These are phyloP conservation scores for Bombus confusus DNA, from an alignment of 1,140 invertebrate genomes.

Conservation along the genomic window DNA sequence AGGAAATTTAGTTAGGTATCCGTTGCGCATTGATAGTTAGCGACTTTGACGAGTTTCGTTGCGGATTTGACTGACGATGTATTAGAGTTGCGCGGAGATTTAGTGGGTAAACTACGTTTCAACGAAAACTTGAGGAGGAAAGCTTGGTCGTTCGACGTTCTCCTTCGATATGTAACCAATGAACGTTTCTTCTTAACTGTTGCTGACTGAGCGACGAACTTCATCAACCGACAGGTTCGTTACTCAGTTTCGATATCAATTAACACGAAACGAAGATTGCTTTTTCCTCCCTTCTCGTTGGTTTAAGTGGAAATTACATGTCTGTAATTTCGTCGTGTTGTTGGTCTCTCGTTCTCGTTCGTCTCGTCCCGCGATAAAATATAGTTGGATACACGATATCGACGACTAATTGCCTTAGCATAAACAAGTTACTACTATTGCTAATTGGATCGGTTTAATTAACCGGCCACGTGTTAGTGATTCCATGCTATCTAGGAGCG, in stretches of 20 bases:
- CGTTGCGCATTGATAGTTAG: not conserved
- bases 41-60: not conserved
- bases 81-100: not conserved
- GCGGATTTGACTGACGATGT: not conserved
- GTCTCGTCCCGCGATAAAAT: not conserved
- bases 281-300: not conserved
- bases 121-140: not conserved
- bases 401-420: conserved; percentile 41
- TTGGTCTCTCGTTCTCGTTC: not conserved
- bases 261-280: not conserved
- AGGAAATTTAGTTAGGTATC: conserved; percentile 9
- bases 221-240: not conserved
- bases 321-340: not conserved
- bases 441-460: conserved; percentile 51
- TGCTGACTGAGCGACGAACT: not conserved
- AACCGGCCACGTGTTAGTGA: conserved; percentile 11
- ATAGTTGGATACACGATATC: conserved; percentile 6
- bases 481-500: not conserved
- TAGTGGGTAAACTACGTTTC: not conserved
- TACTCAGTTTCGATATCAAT: conserved; percentile 1
- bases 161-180: not conserved
- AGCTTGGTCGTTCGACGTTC: not conserved
- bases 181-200: not conserved
- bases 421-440: conserved; percentile 31
- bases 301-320: not conserved